phyloP scores from a whole-genome alignment of 1,140 invertebrate genomes.

The Drosophila tsacasi region DNA sequence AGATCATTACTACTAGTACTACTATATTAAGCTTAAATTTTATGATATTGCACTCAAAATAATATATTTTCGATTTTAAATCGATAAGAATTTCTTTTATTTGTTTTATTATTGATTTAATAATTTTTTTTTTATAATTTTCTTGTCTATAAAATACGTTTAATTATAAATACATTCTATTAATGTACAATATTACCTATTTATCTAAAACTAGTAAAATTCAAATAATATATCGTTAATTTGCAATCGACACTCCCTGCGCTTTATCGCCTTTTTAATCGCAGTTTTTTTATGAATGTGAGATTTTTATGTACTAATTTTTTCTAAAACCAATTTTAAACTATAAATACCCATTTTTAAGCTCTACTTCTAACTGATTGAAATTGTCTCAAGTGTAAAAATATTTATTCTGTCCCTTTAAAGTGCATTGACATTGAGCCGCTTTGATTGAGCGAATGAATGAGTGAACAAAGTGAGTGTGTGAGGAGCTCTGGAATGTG shows the following conservation, averaged over 20 bases:
- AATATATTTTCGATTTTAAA: no score
- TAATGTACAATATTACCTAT: background rate
- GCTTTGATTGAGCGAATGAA: conserved; percentile 65
- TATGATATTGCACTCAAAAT: no score
- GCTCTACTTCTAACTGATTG: no score
- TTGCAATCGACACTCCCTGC: background rate
- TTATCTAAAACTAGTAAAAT: background rate
- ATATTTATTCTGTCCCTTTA: conserved; percentile 8
- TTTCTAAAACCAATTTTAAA: accelerated
- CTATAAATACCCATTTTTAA: accelerated
- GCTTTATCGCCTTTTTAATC: background rate
- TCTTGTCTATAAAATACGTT: no score
- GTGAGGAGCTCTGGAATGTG: conserved; percentile 39
- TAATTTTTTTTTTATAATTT: no score
- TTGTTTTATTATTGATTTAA: no score
- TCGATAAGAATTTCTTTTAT: no score
- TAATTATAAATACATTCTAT: no score
- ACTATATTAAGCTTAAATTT: background rate
- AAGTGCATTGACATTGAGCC: conserved; percentile 80
- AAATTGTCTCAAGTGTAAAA: background rate
- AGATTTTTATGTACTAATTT: no score
- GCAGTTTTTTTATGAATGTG: background rate
- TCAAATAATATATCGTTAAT: background rate
- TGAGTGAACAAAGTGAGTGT: conserved; percentile 30
- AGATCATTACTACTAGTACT: no score